Base-by-base conservation (phyloP, 2,113 vertebrate genomes). In the Gallinago media region DNA sequence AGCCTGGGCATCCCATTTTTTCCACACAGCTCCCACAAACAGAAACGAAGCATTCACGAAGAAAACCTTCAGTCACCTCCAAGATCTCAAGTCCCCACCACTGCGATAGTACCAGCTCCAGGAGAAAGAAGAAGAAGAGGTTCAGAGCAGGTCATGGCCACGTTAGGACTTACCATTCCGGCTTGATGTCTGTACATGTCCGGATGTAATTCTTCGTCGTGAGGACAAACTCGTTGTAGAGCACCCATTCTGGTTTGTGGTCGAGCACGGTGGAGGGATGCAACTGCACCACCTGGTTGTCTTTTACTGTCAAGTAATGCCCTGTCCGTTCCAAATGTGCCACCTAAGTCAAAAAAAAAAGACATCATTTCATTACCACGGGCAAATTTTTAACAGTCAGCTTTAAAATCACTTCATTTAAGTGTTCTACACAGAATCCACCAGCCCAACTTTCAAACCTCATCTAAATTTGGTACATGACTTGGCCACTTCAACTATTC, bases 201-300 rank as follows among this genome's bases (percentile, higher is more conserved):
- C 99, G 99, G 98, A 99, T 99, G 95, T 99, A 99, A 92, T 99
- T 99, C 98, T 99, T 99, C 38, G 99, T 99, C 89, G 99, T 99
- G 96, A 99, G 99, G 78, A 99, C 99, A 96, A 99, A 99, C 97
- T 99, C 99, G 74, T 99, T 99, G 97, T 99, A 99, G 67, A 99
- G 99, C 93, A 99, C 99, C 99, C 99, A 99, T 94, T 99, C 99
- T 2, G 99, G 99, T 95, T 99, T 99, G 97, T 99, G 99, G 97
- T 99, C 99, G 94, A 99, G 99, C 96, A 99, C 99, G 44, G 99
- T 99, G 77, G 99, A 99, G 42, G 99, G 99, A 97, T 99, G 99
- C 96, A 99, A 97, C 98, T 99, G 99, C 59, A 99, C 99, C 93
- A 99, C 99, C 76, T 99, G 99, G 99, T 99, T 99, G 97, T 99